Conservation (phyloP, 2,888 invertebrate species). For the Melieria omissa region DNA sequence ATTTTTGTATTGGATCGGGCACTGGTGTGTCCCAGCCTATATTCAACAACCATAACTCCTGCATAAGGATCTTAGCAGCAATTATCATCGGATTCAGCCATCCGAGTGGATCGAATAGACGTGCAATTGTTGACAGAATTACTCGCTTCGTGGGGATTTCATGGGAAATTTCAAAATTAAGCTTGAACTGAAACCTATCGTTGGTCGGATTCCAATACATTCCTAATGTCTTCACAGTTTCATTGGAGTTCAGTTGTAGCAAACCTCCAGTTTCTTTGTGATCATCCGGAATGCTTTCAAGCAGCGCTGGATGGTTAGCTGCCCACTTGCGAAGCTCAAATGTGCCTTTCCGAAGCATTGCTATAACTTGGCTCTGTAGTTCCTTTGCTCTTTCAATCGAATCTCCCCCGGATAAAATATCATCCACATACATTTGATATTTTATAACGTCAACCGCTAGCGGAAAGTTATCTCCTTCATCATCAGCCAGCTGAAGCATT, state of each 20-base stretch:
- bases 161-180: constrained; percentile 8
- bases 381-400: not conserved
- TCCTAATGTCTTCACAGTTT: not conserved
- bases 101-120: constrained; percentile 19
- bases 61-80: constrained; percentile 5
- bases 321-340: too few relatives aligned
- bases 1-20: not conserved
- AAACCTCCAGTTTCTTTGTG: too few relatives aligned
- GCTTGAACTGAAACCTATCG: not conserved
- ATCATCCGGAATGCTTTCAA: too few relatives aligned
- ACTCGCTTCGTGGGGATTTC: too few relatives aligned
- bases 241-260: constrained; percentile 15
- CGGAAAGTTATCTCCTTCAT: too few relatives aligned
- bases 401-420: constrained; percentile 26
- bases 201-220: constrained; percentile 1
- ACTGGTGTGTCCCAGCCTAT: constrained; percentile 6
- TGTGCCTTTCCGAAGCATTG: not conserved
- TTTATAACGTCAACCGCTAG: too few relatives aligned
- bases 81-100: constrained; percentile 7
- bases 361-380: too few relatives aligned
- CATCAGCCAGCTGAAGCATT: constrained; percentile 15
- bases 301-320: too few relatives aligned
- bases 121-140: too few relatives aligned
- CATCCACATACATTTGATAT: constrained; percentile 32
- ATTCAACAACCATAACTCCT: not conserved